Conservation (phyloP, 1,140 invertebrate genomes). For the Heliconius melpomene region DNA sequence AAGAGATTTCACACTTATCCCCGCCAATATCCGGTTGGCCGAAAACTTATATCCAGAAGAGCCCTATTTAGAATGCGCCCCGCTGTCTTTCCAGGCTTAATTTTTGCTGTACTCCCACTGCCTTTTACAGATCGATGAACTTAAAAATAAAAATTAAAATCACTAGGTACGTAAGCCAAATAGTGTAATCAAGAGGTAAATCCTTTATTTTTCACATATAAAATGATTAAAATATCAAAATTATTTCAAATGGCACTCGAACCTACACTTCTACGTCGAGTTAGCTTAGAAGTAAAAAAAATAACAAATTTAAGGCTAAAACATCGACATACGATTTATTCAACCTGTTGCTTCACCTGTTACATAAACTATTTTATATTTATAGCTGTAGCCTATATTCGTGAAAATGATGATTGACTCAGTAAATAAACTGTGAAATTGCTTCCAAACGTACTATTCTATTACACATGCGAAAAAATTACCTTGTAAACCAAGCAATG, state of each 20-base stretch:
- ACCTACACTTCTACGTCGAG: too few relatives aligned
- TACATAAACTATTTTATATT: background rate
- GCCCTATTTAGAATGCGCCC: background rate
- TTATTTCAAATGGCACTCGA: too few relatives aligned
- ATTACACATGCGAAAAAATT: background rate
- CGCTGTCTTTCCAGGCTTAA: background rate
- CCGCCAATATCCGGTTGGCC: background rate
- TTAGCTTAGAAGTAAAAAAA: too few relatives aligned
- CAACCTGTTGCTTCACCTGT: background rate
- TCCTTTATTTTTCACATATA: too few relatives aligned
- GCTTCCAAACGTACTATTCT: background rate
- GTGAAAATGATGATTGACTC: background rate
- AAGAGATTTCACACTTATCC: background rate
- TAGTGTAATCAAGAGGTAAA: too few relatives aligned
- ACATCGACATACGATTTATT: too few relatives aligned
- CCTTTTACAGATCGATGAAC: background rate
- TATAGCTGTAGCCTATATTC: background rate
- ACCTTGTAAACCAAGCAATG: background rate
- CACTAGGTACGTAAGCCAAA: too few relatives aligned
- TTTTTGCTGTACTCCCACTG: background rate
- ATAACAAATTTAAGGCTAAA: too few relatives aligned
- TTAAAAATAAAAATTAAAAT: too few relatives aligned
- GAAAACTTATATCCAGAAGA: background rate
- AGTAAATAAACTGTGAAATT: conserved; percentile 14
- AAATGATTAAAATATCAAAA: too few relatives aligned